Evolutionary conservation across 2,888 invertebrate genomes (phyloP), one percentile per base, ranked within the genome.

Genomic region (Morinoia aosen): DNA sequence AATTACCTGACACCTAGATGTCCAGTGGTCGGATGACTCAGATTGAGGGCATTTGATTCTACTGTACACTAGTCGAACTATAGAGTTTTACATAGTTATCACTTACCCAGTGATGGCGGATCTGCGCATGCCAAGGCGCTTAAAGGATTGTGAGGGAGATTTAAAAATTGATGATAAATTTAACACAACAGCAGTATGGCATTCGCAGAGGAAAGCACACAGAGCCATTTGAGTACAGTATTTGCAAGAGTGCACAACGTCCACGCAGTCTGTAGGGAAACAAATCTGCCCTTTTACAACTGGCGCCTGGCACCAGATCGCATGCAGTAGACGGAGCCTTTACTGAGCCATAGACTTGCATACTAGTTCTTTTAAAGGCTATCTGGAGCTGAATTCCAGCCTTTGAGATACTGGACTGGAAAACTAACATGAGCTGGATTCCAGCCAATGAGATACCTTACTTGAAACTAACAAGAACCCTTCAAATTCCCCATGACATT

Each of bases 381-480:
- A 90, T 90, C 90, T 40, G 90, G 40, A 48, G 39, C 48, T 48
- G 90, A 90, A 90, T 90, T 90, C 90, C 90, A 90, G 90, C 48
- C 90, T 10, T 16, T 90, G 40, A 90, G 90, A 40, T 48, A 40
- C 90, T 40, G 33, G 33, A 48, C 76, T 76, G 16, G 76, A 76
- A 48, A 76, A 16, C 76, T 76, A 76, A 76, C 76, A 10, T 25
- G 76, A 76, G 76, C 76, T 76, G 76, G 33, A 76, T 76, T 76
- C 33, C 76, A 76, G 76, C 76, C 76, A 76, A 76, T 76, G 76
- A 19, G 76, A 76, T 76, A 76, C 76, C 76, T 33, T 16, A 76
- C 25, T 76, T 76, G 76, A 76, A 76, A 76, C 76, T 19, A 76
- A 76, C 76, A 33, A 16, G 76, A 76, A 76, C 76, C 33, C 76